A percentile compares a stretch with the other conserved stretches of the same genome.
Evolutionary conservation across 2,113 vertebrate genomes (phyloP).

Genomic region (Athene cunicularia): DNA sequence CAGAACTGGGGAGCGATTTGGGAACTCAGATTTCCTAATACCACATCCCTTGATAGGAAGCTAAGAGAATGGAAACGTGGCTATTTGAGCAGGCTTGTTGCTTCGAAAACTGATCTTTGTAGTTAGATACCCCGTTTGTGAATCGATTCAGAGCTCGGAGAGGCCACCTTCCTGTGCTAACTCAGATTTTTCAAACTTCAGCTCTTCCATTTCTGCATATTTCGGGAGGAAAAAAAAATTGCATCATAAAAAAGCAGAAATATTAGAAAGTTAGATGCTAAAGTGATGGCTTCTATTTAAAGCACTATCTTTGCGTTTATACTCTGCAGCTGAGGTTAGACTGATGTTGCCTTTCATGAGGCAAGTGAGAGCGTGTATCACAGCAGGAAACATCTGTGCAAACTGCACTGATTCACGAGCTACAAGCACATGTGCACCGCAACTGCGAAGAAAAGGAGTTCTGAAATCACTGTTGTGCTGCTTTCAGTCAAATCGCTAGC

Average conservation of each 20-base stretch:
- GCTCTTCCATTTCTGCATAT: no score
- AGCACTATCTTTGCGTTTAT: neutral
- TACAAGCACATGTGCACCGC: fast-evolving
- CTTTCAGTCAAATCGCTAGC: neutral
- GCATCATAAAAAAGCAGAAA: neutral
- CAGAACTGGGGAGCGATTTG: fast-evolving
- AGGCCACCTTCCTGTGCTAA: no score
- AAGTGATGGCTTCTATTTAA: neutral
- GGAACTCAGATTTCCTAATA: neutral
- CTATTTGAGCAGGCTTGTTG: neutral
- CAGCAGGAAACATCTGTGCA: neutral
- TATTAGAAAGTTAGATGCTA: neutral
- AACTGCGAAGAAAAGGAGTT: neutral
- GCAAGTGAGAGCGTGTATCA: neutral
- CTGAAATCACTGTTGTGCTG: neutral
- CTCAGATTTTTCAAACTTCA: fast-evolving
- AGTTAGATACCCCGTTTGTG: fast-evolving
- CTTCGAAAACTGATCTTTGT: neutral
- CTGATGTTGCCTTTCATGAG: neutral
- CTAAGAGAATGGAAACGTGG: fast-evolving
- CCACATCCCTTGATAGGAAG: fast-evolving
- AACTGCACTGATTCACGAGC: fast-evolving
- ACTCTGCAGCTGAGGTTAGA: neutral
- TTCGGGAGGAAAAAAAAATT: neutral
- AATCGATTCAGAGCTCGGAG: neutral